A percentile compares a stretch with the other conserved stretches of the same genome.
Conservation (phyloP, 2,888 invertebrate genomes). For the Conus canariensis region DNA sequence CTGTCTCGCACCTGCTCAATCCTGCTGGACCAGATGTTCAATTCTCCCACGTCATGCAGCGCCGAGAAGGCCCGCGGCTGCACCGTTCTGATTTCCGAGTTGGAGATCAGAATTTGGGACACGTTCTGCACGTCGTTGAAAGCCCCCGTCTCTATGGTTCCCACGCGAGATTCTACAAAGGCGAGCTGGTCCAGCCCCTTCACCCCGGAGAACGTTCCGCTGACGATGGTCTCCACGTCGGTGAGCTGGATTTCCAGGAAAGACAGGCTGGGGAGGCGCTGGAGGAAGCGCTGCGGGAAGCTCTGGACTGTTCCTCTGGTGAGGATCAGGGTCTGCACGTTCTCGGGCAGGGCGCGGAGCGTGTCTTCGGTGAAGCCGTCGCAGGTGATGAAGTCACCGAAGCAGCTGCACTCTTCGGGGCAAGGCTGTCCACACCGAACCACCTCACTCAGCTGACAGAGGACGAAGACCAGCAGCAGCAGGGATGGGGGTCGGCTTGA, state of each 20-base stretch:
- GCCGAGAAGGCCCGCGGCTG: slow-evolving; percentile 18
- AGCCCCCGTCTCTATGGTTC: slow-evolving; percentile 28
- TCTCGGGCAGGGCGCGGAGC: neutral
- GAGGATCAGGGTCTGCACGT: neutral
- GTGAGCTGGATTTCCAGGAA: slow-evolving; percentile 14
- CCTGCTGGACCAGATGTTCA: slow-evolving; percentile 26
- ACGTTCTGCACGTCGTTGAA: slow-evolving; percentile 18
- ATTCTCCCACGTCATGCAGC: neutral
- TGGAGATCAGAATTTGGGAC: neutral
- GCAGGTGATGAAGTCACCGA: neutral
- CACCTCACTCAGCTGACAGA: neutral
- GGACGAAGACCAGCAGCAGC: neutral
- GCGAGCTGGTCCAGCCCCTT: slow-evolving; percentile 25
- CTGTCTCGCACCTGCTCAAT: slow-evolving; percentile 2
- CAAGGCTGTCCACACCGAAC: neutral
- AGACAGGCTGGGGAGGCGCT: neutral
- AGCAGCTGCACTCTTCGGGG: neutral
- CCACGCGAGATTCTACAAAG: slow-evolving; percentile 20
- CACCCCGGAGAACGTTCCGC: slow-evolving; percentile 30
- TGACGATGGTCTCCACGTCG: neutral
- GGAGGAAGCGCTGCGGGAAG: neutral
- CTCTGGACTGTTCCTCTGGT: neutral
- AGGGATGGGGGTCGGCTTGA: neutral
- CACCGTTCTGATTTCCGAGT: slow-evolving; percentile 5
- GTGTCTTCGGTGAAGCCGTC: neutral